A percentile compares a stretch with the other conserved stretches of the same genome.
Conservation (phyloP, 92 coral and sea anemone species). For the Desmophyllum pertusum region DNA sequence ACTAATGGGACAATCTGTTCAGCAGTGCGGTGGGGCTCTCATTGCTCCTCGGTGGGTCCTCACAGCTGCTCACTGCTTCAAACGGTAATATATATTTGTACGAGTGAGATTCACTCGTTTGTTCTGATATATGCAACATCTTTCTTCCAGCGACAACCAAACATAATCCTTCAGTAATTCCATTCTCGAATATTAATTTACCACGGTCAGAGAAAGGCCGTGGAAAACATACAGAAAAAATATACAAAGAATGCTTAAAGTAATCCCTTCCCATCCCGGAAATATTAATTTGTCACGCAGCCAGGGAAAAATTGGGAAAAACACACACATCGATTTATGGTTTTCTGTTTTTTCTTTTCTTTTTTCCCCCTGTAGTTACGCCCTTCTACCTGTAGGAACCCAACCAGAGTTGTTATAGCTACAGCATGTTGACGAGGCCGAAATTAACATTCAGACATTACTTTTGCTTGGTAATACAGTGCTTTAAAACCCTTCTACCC, state of each 20-base stretch:
- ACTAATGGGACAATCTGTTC: conserved; percentile 68
- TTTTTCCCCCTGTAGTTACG: too few relatives aligned
- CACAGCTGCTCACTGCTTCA: conserved; percentile 89
- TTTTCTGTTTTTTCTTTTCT: too few relatives aligned
- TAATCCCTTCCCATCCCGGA: too few relatives aligned
- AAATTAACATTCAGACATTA: too few relatives aligned
- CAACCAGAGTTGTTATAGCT: neutral
- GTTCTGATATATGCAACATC: neutral
- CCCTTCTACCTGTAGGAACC: too few relatives aligned
- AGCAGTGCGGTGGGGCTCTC: conserved; percentile 82
- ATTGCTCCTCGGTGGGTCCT: conserved; percentile 85
- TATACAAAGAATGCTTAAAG: too few relatives aligned
- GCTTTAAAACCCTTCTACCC: neutral
- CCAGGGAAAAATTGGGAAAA: too few relatives aligned
- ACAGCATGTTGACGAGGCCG: neutral
- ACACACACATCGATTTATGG: too few relatives aligned
- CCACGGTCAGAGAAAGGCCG: neutral
- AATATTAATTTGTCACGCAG: too few relatives aligned
- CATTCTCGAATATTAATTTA: neutral
- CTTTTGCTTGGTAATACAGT: too few relatives aligned
- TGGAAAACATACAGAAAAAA: neutral
- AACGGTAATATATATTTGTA: conserved; percentile 46
- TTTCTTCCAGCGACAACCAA: neutral
- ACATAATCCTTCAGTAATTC: neutral
- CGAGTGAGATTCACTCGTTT: neutral